Evolutionary conservation across 2,797 vertebrate species (phyloP), one percentile per base, ranked within the genome.

Genomic region (Brachyalestes nurse): DNA sequence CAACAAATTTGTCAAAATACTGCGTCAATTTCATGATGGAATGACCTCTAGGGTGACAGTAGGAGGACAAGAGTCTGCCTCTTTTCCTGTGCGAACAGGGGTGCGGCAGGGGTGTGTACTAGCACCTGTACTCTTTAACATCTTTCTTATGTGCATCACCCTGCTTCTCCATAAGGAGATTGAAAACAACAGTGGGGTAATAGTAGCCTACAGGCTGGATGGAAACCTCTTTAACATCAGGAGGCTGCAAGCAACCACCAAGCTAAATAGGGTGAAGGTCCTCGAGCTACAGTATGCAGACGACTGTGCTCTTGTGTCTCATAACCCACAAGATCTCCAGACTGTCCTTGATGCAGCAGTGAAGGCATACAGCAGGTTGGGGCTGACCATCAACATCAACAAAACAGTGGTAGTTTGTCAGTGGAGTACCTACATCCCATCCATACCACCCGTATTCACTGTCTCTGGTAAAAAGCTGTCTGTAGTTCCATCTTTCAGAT

Each of bases 211-310:
- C 40, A 42, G 40, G 40, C 40, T 42, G 40, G 40, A 42, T 70
- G 73, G 67, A 4, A 80, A 83, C 75, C 70, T 84, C 71, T 81
- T 84, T 47, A 82, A 79, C n/a, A 84, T 84, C 72, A 82, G 57
- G 72, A 76, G 72, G 80, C 64, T 70, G n/a, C 75, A 70, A 1
- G 28, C 55, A 78, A 70, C 45, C 78, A 81, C 62, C 40, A 80
- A 70, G 57, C 61, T 74, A 1, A 23, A 23, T 6, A 80, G 13
- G 16, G 25, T 57, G 17, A 19, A 5, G 57, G 51, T 81, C 51
- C 72, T 79, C 28, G 67, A 79, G 67, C 72, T 73, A 40, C 72
- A 73, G 66, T 75, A 79, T 67, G 67, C 74, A 40, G 38, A 81
- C 38, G 73, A 71, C 28, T 51, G 61, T 45, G 77, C 66, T 69